A percentile compares a stretch with the other conserved stretches of the same genome.
Evolutionary conservation across 2,797 vertebrate genomes (phyloP).

Genomic region (Euthynnus affinis): DNA sequence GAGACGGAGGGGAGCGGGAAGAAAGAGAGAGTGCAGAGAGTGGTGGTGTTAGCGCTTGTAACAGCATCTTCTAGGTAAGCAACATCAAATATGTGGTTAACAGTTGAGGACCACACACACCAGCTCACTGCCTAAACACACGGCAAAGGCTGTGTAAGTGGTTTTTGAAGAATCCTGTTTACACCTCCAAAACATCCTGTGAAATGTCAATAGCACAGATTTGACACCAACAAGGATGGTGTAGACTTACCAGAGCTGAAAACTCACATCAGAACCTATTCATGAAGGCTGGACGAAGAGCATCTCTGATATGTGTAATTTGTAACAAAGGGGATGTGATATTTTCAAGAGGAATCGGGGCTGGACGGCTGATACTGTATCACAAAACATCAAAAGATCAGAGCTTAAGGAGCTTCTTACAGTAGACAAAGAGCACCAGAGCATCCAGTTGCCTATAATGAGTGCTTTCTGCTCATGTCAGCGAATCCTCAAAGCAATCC

Average conservation of each 20-base stretch:
- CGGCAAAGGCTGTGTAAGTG: slow-evolving; percentile 60
- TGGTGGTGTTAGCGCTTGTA: slow-evolving; percentile 74
- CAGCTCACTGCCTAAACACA: slow-evolving; percentile 50
- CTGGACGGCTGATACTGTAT: slow-evolving; percentile 5
- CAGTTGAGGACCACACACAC: slow-evolving; percentile 75
- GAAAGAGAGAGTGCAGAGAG: slow-evolving; percentile 66
- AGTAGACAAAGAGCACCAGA: slow-evolving; percentile 73
- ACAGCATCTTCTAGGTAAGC: slow-evolving; percentile 84
- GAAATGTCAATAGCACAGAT: slow-evolving; percentile 55
- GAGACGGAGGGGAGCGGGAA: slow-evolving; percentile 68
- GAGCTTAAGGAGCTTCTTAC: slow-evolving; percentile 50
- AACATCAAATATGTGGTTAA: slow-evolving; percentile 86
- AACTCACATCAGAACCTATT: slow-evolving; percentile 30
- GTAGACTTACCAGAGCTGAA: slow-evolving; percentile 44
- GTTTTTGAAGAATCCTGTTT: slow-evolving; percentile 65
- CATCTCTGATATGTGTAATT: background rate
- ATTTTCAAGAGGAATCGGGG: slow-evolving; percentile 21
- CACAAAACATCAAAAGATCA: slow-evolving; percentile 27
- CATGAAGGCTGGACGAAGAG: slow-evolving; percentile 21
- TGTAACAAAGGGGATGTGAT: slow-evolving; percentile 3
- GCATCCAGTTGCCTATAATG: slow-evolving; percentile 71
- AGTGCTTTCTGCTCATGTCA: slow-evolving; percentile 81
- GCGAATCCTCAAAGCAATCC: slow-evolving; percentile 81
- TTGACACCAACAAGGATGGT: slow-evolving; percentile 33
- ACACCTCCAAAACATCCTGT: slow-evolving; percentile 67